phyloP scores from a whole-genome alignment of 2,113 vertebrate species.

The Chloroceryle aenea region DNA sequence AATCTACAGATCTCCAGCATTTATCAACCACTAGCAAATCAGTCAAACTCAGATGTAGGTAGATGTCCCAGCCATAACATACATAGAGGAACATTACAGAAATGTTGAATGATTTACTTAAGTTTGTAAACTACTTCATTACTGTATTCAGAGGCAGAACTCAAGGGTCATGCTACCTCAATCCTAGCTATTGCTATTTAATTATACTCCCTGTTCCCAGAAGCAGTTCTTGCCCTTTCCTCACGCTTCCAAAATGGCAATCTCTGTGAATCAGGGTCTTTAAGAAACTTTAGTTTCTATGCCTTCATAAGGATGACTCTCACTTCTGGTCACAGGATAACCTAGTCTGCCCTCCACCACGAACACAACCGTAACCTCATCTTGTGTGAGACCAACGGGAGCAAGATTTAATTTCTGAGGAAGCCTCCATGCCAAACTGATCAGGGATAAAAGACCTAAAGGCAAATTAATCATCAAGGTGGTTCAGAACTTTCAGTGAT shows the following conservation, averaged over 20 bases:
- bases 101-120: background rate
- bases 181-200: background rate
- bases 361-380: background rate
- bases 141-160: background rate
- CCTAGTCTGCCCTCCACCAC: background rate
- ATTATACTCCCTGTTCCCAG: background rate
- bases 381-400: background rate
- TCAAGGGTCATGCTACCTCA: background rate
- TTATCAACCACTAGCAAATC: background rate
- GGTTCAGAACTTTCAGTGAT: background rate
- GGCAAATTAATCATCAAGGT: conserved; percentile 33
- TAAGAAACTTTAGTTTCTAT: background rate
- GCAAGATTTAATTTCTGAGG: conserved; percentile 11
- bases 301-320: background rate
- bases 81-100: background rate
- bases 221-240: background rate
- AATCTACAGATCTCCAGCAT: background rate
- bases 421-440: background rate
- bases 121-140: background rate
- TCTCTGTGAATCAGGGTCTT: background rate
- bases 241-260: background rate
- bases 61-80: background rate
- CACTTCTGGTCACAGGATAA: background rate
- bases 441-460: conserved; percentile 14
- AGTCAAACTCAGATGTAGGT: background rate